Evolutionary conservation across 2,113 vertebrate genomes (phyloP).

Genomic region (Sphyrna mokarran): DNA sequence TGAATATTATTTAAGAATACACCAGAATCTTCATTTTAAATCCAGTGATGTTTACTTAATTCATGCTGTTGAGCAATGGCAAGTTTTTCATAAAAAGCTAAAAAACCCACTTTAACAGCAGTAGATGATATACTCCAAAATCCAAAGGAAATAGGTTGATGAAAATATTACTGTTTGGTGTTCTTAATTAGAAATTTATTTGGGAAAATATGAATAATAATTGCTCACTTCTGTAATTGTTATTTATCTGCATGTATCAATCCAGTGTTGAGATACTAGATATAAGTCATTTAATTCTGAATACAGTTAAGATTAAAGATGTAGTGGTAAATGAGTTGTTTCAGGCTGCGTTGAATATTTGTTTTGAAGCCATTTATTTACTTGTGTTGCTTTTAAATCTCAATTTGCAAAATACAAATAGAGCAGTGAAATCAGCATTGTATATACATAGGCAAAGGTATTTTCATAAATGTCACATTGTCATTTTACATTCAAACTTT

Average conservation of each 20-base stretch:
- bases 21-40: not conserved
- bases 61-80: not conserved
- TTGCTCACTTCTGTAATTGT: not conserved
- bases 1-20: not conserved
- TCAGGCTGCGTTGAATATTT: not conserved
- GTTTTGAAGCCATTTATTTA: not conserved
- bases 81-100: not conserved
- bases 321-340: not conserved
- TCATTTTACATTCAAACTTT: not conserved
- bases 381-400: not conserved
- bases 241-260: not conserved
- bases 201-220: not conserved
- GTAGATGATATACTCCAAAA: not conserved
- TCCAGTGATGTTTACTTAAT: not conserved
- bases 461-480: not conserved
- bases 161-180: not conserved
- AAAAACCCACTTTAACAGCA: not conserved
- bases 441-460: no score
- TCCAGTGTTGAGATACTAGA: not conserved
- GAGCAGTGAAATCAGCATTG: not conserved
- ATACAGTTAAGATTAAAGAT: not conserved
- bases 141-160: not conserved
- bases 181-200: not conserved
- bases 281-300: not conserved
- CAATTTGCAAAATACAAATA: not conserved